Conservation (phyloP, 2,888 invertebrate genomes). For the Trissolcus japonicus region DNA sequence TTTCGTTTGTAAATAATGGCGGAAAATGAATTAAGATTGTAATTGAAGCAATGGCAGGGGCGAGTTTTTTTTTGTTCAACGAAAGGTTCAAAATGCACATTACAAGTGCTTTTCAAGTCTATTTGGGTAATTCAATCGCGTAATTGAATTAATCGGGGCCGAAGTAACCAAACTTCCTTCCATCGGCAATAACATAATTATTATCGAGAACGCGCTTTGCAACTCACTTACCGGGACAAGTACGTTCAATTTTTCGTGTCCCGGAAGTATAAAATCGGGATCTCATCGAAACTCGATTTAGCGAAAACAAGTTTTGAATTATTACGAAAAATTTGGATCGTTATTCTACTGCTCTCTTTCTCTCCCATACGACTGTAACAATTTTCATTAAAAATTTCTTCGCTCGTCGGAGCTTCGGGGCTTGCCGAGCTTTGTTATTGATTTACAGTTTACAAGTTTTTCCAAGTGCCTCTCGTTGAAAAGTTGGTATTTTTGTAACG, state of each 20-base stretch:
- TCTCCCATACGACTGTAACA: conserved; percentile 20
- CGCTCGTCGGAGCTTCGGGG: conserved; percentile 16
- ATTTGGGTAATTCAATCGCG: conserved; percentile 43
- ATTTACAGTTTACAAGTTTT: conserved; percentile 41
- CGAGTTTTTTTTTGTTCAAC: conserved; percentile 8
- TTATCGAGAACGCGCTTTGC: conserved; percentile 38
- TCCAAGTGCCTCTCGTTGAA: conserved; percentile 42
- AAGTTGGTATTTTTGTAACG: conserved; percentile 47
- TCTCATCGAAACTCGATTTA: conserved; percentile 20
- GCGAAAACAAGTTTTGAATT: conserved; percentile 38
- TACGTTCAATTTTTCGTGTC: conserved; percentile 18
- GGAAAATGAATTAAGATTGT: conserved; percentile 34
- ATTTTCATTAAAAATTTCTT: conserved; percentile 48
- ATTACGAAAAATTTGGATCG: conserved; percentile 26
- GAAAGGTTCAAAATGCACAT: conserved; percentile 44
- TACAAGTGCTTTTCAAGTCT: conserved; percentile 36
- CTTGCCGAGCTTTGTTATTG: conserved; percentile 25
- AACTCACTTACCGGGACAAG: conserved; percentile 25
- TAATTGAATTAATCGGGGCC: conserved; percentile 46
- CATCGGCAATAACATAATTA: conserved; percentile 44
- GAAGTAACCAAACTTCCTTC: conserved; percentile 49
- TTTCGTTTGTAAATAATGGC: conserved; percentile 39
- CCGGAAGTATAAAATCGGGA: conserved; percentile 19
- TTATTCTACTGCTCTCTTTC: conserved; percentile 1
- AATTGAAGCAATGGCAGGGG: conserved; percentile 26